Conservation (phyloP, 2,113 vertebrate species). For the Beaufortia kweichowensis region DNA sequence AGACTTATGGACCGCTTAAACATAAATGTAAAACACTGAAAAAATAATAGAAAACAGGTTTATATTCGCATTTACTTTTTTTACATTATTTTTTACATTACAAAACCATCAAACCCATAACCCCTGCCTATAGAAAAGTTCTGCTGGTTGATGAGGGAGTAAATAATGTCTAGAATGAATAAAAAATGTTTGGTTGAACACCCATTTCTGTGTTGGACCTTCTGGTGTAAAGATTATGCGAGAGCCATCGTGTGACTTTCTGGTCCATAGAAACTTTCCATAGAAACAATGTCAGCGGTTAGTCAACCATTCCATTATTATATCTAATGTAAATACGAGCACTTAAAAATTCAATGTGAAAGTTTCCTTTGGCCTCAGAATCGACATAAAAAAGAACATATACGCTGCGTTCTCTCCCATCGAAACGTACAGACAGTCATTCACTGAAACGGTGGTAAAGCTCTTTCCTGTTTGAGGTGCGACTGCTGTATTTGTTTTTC, state of each 20-base stretch:
- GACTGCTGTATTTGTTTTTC: slow-evolving; percentile 9
- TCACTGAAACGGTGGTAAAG: slow-evolving; percentile 22
- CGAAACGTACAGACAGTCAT: slow-evolving; percentile 7
- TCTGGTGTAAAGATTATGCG: too few relatives aligned
- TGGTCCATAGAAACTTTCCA: slow-evolving; percentile 20
- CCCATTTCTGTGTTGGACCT: too few relatives aligned
- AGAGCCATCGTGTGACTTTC: slow-evolving; percentile 1
- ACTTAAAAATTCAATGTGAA: slow-evolving; percentile 14
- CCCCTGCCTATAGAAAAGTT: too few relatives aligned
- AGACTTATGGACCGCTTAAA: too few relatives aligned
- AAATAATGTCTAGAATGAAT: too few relatives aligned
- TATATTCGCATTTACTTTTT: too few relatives aligned
- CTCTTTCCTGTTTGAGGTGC: slow-evolving; percentile 36
- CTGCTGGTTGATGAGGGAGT: too few relatives aligned
- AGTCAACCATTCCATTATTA: slow-evolving; percentile 17
- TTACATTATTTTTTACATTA: too few relatives aligned
- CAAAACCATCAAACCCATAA: too few relatives aligned
- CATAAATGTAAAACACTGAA: too few relatives aligned
- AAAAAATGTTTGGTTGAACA: too few relatives aligned
- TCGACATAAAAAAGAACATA: neutral
- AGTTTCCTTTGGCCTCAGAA: neutral
- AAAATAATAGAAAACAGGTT: too few relatives aligned
- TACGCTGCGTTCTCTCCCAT: neutral
- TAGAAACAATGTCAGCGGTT: slow-evolving; percentile 1
- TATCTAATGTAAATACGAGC: neutral